Evolutionary conservation across 2,113 vertebrate species (phyloP).

Genomic region (Neopipo cinnamomea): DNA sequence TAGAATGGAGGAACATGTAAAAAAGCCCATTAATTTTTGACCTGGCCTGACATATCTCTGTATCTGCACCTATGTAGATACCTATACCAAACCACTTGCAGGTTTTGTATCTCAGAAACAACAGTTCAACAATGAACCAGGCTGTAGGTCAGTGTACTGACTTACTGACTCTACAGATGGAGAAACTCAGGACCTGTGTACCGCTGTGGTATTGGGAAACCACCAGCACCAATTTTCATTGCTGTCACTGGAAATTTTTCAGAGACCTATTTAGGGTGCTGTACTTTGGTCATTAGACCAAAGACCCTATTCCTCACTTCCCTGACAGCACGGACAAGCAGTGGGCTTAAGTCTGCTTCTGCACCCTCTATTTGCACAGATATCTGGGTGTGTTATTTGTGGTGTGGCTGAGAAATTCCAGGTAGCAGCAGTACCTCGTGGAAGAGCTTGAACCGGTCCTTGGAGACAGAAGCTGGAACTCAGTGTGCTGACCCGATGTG

Average conservation of each 20-base stretch:
- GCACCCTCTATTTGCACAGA: not conserved
- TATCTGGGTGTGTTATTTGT: not conserved
- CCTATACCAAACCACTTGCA: not conserved
- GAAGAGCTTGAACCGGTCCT: not conserved
- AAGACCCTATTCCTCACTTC: not conserved
- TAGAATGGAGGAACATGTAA: not conserved
- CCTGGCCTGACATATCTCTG: not conserved
- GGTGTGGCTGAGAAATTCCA: not conserved
- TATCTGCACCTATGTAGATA: not conserved
- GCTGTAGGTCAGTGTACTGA: not conserved
- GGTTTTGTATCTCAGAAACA: not conserved
- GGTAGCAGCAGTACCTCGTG: not conserved
- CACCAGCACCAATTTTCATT: not conserved
- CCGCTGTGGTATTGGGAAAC: not conserved
- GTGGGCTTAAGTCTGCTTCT: not conserved
- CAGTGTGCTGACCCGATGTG: slow-evolving; percentile 7
- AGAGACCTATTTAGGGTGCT: not conserved
- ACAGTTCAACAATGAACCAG: not conserved
- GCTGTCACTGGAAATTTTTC: not conserved
- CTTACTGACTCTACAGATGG: not conserved
- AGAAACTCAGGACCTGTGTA: not conserved
- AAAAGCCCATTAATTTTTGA: not conserved
- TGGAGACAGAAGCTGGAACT: slow-evolving; percentile 18
- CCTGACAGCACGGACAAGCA: not conserved
- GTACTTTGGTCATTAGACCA: not conserved